A percentile compares a stretch with the other conserved stretches of the same genome.
phyloP scores from a whole-genome alignment of 2,113 vertebrate species.

The Theropithecus gelada region DNA sequence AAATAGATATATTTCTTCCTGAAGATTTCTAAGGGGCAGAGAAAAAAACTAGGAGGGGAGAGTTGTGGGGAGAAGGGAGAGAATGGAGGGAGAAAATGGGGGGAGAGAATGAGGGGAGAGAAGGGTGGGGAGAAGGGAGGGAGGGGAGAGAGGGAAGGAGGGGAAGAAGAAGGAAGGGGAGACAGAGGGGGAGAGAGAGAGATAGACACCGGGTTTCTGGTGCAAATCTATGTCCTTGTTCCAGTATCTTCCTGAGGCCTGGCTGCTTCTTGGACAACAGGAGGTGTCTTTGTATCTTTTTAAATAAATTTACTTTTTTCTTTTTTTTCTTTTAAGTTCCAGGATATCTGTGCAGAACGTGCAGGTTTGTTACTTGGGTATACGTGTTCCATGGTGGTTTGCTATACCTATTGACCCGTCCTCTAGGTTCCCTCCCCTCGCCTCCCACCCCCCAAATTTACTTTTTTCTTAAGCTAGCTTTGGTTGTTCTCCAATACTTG shows the following conservation, averaged over 20 bases:
- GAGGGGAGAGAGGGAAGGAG: neutral
- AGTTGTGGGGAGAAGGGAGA: neutral
- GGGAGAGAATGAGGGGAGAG: neutral
- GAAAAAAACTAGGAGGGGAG: neutral
- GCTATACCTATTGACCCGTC: too few species aligned
- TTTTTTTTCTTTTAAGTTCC: too few species aligned
- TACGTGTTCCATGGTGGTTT: too few species aligned
- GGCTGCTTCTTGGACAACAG: neutral
- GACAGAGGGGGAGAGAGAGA: neutral
- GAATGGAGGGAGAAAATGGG: neutral
- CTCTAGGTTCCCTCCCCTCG: too few species aligned
- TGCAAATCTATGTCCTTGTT: neutral
- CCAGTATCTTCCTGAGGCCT: neutral
- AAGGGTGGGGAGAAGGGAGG: neutral
- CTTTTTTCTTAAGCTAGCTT: neutral
- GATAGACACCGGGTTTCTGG: neutral
- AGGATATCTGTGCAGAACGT: too few species aligned
- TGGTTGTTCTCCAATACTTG: neutral
- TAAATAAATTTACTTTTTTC: neutral
- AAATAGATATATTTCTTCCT: neutral
- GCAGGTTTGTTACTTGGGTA: too few species aligned
- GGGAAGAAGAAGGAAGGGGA: neutral
- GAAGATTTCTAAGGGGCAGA: neutral
- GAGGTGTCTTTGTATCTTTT: neutral
- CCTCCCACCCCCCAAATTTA: too few species aligned